Evolutionary conservation across 2,888 invertebrate genomes (phyloP), one percentile per base, ranked within the genome.

Genomic region (Trissolcus brochymenae): DNA sequence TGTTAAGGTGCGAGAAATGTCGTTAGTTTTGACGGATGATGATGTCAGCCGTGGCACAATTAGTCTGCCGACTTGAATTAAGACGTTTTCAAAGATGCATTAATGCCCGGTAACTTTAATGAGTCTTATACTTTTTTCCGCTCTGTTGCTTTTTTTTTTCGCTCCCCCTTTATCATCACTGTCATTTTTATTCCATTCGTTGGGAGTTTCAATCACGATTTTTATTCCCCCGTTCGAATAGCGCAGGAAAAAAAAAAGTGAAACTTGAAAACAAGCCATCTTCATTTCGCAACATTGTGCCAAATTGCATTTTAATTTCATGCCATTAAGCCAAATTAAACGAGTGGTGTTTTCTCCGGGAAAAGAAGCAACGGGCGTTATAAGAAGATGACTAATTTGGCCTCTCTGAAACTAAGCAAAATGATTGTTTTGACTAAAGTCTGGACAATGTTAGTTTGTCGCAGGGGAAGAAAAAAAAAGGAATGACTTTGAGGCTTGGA

Each of bases 11-110:
- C 71, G 64, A 64, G 71, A 64, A 53, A 49, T 54, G 64, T 72
- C 71, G 59, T 64, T 64, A 72, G 54, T 49, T 72, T 64, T 72
- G 71, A 72, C 71, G 64, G 64, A 72, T 72, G 71, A 62, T 62
- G 71, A 71, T 71, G 71, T 59, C 53, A n/a, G 68, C 29, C 57
- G 59, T 54, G 51, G 16, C 59, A 35, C 54, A 68, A 68, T 60
- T 55, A 60, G 53, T 25, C 14, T n/a, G 46, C n/a, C n/a, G 14
- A 0, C 56, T 11, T 13, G 51, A 71, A 71, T 71, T 71, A 62
- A 71, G 71, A 71, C 62, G 51, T 62, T 16, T 17, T 35, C 29
- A 17, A 14, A n/a, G 54, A 41, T 49, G 49, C 35, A 49, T 19
- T 56, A 41, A 65, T 56, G 35, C 6, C 9, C 21, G 49, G 49